phyloP scores from a whole-genome alignment of 2,888 invertebrate species.

The Dicyrtomina minuta region DNA sequence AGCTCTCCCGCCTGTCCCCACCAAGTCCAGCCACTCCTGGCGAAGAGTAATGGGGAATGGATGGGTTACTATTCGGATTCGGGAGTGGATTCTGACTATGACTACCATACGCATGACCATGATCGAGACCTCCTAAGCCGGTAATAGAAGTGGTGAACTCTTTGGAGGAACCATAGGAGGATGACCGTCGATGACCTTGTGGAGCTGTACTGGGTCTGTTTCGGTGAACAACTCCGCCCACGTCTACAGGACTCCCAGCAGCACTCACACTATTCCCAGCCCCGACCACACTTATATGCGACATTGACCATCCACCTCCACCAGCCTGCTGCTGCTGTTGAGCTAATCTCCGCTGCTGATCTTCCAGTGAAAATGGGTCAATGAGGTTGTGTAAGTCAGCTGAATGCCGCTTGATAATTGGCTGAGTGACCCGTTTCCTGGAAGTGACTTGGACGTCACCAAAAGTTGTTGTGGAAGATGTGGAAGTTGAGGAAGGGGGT shows the following conservation, averaged over 20 bases:
- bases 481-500: not conserved
- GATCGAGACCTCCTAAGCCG: not conserved
- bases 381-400: constrained; percentile 39
- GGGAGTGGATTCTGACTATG: too few species aligned
- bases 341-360: too few species aligned
- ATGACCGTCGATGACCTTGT: constrained; percentile 43
- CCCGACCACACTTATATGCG: too few species aligned
- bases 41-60: too few species aligned
- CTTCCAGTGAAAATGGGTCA: constrained; percentile 6
- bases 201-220: not conserved
- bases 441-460: constrained; percentile 8
- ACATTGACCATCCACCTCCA: too few species aligned
- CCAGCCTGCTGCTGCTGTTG: constrained; percentile 21
- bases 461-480: constrained; percentile 1
- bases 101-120: not conserved
- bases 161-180: constrained; percentile 42
- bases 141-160: too few species aligned
- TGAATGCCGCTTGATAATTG: constrained; percentile 39
- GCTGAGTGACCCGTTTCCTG: not conserved
- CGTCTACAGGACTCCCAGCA: not conserved
- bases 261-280: too few species aligned
- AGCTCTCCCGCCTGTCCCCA: too few species aligned
- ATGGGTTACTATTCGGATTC: not conserved
- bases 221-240: not conserved
- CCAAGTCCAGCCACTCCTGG: too few species aligned